Evolutionary conservation across 2,888 invertebrate genomes (phyloP), one percentile per base, ranked within the genome.

Genomic region (Leptopilina drosophilae): DNA sequence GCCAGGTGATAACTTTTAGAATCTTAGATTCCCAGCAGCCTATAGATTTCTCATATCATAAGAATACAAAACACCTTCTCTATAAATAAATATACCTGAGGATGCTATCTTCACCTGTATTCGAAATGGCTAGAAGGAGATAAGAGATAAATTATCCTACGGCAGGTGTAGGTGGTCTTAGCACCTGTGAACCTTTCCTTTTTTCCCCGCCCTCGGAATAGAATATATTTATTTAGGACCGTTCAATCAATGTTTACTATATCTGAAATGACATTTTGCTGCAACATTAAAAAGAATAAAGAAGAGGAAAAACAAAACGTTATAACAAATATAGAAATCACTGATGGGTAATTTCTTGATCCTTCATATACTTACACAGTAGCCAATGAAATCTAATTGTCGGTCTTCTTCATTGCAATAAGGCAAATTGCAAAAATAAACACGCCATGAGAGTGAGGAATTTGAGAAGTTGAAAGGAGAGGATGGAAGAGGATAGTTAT

Each of bases 341-440:
- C 15, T 5, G 11, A 15, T 33, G 49, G 56, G 66, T 76, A 80
- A 79, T 76, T 78, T 82, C 73, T 75, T 12, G 64, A 83, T 84
- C 86, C 89, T 88, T 86, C 89, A 90, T 20, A 20, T 20, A 20
- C 87, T 90, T 90, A 90, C 89, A 90, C 90, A 86, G 91, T 90
- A 90, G 91, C 89, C 88, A 87, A 88, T 83, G 79, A 91, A 91
- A 91, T 91, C 91, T 91, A 91, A 91, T 91, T 91, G 90, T 90
- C 88, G 88, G 90, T 89, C 88, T 89, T 87, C 84, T 84, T 85
- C 84, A 20, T 83, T 83, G 84, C 79, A 66, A 46, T 56, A 82
- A 73, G 84, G 83, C 86, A 91, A 91, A 91, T 91, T 91, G 89
- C 90, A 91, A 91, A 91, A 91, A 91, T 90, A 91, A 91, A 91